A percentile compares a stretch with the other conserved stretches of the same genome.
Conservation (phyloP, 2,797 vertebrate species). For the Cyprinodon diabolis region DNA sequence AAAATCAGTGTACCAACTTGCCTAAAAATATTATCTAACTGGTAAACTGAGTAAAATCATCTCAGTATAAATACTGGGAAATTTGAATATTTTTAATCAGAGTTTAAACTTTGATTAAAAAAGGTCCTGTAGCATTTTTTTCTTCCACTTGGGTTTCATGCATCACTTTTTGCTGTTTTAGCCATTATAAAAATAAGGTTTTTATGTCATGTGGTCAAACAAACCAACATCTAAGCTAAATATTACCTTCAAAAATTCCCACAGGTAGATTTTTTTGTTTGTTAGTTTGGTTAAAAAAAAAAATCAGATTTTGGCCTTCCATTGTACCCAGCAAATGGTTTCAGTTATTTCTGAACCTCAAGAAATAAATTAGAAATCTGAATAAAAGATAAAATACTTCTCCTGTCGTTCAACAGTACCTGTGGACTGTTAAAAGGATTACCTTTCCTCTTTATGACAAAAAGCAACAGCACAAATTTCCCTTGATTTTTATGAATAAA, state of each 20-base stretch:
- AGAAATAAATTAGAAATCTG: neutral
- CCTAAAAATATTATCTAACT: neutral
- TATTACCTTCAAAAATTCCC: neutral
- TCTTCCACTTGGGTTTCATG: neutral
- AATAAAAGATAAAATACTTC: neutral
- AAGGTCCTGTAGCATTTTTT: neutral
- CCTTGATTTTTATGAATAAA: slow-evolving; percentile 14
- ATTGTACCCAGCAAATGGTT: neutral
- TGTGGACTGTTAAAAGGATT: neutral
- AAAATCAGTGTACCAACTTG: neutral
- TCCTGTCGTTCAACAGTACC: neutral
- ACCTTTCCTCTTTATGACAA: slow-evolving; percentile 7
- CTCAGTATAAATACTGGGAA: neutral
- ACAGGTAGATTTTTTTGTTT: too few relatives aligned
- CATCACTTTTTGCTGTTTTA: neutral
- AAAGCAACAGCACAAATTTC: slow-evolving; percentile 1
- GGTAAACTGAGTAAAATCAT: neutral
- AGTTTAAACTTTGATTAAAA: neutral
- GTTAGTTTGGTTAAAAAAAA: too few relatives aligned
- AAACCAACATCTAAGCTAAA: neutral
- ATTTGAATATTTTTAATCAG: neutral
- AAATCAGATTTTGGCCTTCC: neutral
- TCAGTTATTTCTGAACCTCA: neutral
- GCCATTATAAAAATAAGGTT: neutral
- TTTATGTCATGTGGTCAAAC: neutral